Evolutionary conservation across 2,113 vertebrate genomes (phyloP).

Genomic region (Malaclemys terrapin): DNA sequence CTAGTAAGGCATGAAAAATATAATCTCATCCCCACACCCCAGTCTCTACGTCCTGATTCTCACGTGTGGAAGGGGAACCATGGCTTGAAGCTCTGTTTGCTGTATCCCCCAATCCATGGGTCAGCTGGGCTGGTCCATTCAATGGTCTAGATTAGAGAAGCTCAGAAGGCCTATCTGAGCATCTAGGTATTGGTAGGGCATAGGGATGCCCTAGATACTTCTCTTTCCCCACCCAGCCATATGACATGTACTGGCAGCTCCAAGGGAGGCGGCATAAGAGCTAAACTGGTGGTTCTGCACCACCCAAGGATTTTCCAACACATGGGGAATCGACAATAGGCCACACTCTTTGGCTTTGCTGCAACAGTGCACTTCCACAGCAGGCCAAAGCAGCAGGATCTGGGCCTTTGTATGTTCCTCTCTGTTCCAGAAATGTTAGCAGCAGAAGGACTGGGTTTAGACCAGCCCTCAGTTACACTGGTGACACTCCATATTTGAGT

Average conservation of each 20-base stretch:
- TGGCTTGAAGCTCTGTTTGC: not conserved
- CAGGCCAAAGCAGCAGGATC: not conserved
- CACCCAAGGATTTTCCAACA: not conserved
- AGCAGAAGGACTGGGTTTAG: not conserved
- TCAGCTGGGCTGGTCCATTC: not conserved
- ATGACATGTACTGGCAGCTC: not conserved
- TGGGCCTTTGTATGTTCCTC: not conserved
- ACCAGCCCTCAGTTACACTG: not conserved
- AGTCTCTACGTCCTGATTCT: not conserved
- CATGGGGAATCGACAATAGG: not conserved
- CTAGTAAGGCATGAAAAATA: not conserved
- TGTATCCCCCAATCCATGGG: not conserved
- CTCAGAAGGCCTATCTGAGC: not conserved
- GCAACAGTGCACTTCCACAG: not conserved
- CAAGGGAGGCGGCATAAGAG: not conserved
- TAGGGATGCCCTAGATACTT: not conserved
- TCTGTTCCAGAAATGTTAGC: not conserved
- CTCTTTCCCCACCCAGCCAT: not conserved
- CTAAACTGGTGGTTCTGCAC: not conserved
- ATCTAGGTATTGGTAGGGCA: not conserved
- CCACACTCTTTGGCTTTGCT: not conserved
- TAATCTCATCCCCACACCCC: not conserved
- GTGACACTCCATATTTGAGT: not conserved
- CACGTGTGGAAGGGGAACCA: not conserved
- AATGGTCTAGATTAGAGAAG: not conserved